Evolutionary conservation across 2,888 invertebrate genomes (phyloP).

Genomic region (Pheosia gnoma): DNA sequence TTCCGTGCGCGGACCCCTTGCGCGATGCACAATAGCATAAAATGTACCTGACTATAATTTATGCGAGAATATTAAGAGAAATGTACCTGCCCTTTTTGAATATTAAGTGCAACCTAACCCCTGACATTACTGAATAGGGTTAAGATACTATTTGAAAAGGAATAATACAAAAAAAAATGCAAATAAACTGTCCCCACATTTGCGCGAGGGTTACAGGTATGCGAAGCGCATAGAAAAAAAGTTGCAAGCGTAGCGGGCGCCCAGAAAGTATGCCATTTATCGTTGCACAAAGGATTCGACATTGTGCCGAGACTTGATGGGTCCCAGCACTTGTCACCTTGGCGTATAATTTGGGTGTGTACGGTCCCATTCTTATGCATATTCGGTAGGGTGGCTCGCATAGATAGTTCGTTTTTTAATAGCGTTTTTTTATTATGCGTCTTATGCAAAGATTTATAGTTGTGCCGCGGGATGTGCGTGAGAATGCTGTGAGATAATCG

Average conservation of each 20-base stretch:
- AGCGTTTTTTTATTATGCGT: constrained; percentile 73
- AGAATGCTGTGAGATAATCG: constrained; percentile 81
- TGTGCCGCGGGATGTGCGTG: constrained; percentile 77
- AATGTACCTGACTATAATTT: constrained; percentile 85
- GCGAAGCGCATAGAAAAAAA: constrained; percentile 64
- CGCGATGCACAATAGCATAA: constrained; percentile 76
- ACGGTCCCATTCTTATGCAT: constrained; percentile 78
- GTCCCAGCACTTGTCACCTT: constrained; percentile 77
- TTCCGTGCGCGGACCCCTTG: constrained; percentile 55
- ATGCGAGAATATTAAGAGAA: constrained; percentile 84
- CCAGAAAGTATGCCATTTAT: constrained; percentile 63
- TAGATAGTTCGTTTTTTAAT: constrained; percentile 81
- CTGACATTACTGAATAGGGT: constrained; percentile 83
- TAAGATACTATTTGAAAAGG: constrained; percentile 82
- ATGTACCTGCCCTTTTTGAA: constrained; percentile 85
- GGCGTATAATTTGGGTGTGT: constrained; percentile 81
- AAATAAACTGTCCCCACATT: constrained; percentile 83
- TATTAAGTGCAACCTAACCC: constrained; percentile 85
- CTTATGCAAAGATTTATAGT: constrained; percentile 83
- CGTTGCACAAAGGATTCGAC: constrained; percentile 32
- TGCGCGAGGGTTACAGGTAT: constrained; percentile 73
- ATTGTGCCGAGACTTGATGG: constrained; percentile 57
- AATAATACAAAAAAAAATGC: constrained; percentile 83
- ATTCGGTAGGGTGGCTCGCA: constrained; percentile 71
- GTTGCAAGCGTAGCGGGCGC: constrained; percentile 57